A percentile compares a stretch with the other conserved stretches of the same genome.
These are phyloP conservation scores for Corythaixoides concolor DNA, from an alignment of 2,113 vertebrate genomes.

Conservation along the genomic window DNA sequence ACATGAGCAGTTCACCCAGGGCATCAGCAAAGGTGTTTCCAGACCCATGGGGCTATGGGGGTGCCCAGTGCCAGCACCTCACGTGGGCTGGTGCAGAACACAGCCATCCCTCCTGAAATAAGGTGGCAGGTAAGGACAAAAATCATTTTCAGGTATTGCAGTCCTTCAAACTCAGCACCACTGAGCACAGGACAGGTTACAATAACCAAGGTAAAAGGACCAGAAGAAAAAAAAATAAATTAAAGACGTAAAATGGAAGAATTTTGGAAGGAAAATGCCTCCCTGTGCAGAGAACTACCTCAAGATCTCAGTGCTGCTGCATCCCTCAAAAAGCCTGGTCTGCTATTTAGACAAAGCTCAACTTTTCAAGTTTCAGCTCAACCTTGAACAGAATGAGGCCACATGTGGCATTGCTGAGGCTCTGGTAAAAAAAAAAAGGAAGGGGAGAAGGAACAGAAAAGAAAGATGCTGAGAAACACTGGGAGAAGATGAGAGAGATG, in stretches of 20 bases:
- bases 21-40: neutral
- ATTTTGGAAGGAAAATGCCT: neutral
- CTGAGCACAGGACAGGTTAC: neutral
- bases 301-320: neutral
- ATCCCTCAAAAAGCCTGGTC: neutral
- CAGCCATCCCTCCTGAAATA: neutral
- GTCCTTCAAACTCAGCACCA: neutral
- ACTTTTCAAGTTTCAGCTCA: slow-evolving; percentile 22
- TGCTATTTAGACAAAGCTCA: neutral
- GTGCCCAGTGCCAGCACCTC: neutral
- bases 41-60: fast-evolving
- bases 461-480: neutral
- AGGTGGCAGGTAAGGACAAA: neutral
- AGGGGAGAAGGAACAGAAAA: fast-evolving
- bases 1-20: neutral
- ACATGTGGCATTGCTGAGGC: neutral
- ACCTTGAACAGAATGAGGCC: neutral
- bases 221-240: neutral
- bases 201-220: neutral
- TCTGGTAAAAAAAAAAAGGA: neutral
- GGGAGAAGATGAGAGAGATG: neutral
- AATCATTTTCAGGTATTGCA: neutral
- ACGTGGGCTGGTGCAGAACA: neutral
- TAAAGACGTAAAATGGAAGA: neutral
- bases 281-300: neutral